Percentiles rank a stretch among this genome's conserved stretches.
phyloP scores from a whole-genome alignment of 2,888 invertebrate genomes.

The Alloplasta piceator region DNA sequence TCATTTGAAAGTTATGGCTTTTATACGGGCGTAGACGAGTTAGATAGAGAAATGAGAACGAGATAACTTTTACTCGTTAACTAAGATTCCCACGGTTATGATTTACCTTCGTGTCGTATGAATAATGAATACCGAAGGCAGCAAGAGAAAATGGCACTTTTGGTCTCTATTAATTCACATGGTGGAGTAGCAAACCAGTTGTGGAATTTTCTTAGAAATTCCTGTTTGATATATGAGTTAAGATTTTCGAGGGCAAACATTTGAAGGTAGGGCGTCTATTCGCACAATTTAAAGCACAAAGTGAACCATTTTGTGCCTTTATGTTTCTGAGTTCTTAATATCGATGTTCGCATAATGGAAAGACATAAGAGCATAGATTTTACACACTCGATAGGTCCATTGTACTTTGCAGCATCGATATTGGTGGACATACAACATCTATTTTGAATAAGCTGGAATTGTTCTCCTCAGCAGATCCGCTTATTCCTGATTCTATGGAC shows the following conservation, averaged over 20 bases:
- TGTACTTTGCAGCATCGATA: too few relatives aligned
- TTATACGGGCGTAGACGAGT: background rate
- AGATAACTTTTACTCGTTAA: constrained; percentile 26
- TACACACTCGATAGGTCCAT: too few relatives aligned
- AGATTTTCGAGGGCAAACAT: too few relatives aligned
- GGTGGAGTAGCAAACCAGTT: too few relatives aligned
- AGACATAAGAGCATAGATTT: too few relatives aligned
- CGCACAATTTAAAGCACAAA: too few relatives aligned
- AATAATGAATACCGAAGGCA: constrained; percentile 50
- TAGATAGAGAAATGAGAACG: background rate
- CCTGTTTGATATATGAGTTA: too few relatives aligned
- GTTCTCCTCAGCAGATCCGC: constrained; percentile 37
- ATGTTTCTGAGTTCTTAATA: constrained; percentile 1
- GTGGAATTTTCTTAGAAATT: constrained; percentile 36
- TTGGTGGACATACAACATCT: background rate
- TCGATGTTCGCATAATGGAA: background rate
- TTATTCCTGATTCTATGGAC: constrained; percentile 48
- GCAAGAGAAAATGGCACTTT: constrained; percentile 31
- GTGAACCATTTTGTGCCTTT: background rate
- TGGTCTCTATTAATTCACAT: background rate
- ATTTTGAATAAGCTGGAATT: constrained; percentile 3
- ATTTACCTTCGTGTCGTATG: constrained; percentile 50
- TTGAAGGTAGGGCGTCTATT: too few relatives aligned
- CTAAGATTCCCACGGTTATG: constrained; percentile 6
- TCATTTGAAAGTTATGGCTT: background rate